These are phyloP conservation scores for Resseliella maxima DNA, from an alignment of 2,888 invertebrate genomes.

Conservation along the genomic window DNA sequence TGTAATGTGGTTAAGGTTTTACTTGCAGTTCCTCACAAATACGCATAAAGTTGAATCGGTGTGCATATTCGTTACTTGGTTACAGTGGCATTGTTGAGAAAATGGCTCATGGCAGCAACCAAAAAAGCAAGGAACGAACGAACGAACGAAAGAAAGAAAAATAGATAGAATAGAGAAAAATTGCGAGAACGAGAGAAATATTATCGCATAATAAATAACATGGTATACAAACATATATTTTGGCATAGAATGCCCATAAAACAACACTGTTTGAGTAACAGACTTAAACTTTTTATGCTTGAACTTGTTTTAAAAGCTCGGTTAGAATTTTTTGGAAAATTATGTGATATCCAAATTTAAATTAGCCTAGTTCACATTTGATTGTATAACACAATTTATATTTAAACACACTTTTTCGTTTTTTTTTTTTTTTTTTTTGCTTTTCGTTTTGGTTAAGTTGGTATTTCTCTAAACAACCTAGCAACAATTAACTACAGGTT, in stretches of 20 bases:
- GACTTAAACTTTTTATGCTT: too few species aligned
- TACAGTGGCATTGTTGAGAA: not conserved
- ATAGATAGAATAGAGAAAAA: not conserved
- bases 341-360: too few species aligned
- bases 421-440: too few species aligned
- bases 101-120: too few species aligned
- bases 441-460: too few species aligned
- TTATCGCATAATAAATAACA: conserved; percentile 33
- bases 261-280: conserved; percentile 10
- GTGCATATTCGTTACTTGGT: not conserved
- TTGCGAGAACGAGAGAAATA: not conserved
- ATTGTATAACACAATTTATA: too few species aligned
- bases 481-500: too few species aligned
- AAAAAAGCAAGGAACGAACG: not conserved
- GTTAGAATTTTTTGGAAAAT: too few species aligned
- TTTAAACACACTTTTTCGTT: too few species aligned
- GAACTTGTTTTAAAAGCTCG: too few species aligned
- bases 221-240: conserved; percentile 41
- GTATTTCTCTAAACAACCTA: too few species aligned
- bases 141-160: not conserved
- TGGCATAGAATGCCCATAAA: conserved; percentile 23
- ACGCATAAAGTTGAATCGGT: not conserved
- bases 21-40: not conserved
- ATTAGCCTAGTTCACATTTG: too few species aligned
- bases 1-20: conserved; percentile 35